Percentiles rank a stretch among this genome's conserved stretches.
phyloP scores from a whole-genome alignment of 1,140 invertebrate genomes.

The Phymorhynchus buccinoides region DNA sequence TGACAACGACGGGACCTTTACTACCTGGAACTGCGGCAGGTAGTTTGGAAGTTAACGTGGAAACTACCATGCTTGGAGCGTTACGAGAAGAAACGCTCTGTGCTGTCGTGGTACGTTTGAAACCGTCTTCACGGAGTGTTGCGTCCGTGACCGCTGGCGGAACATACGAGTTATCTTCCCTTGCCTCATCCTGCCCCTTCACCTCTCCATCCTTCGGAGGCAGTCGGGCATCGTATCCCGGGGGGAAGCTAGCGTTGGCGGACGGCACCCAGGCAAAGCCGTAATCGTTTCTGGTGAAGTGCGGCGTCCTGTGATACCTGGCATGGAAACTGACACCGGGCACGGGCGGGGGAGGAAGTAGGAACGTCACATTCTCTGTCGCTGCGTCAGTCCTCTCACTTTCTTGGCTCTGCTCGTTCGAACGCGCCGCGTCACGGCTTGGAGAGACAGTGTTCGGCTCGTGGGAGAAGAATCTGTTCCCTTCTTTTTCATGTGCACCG shows the following conservation, averaged over 20 bases:
- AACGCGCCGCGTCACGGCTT: not conserved
- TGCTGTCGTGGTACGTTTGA: not conserved
- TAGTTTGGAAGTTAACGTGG: not conserved
- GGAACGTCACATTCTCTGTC: not conserved
- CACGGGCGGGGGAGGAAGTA: not conserved
- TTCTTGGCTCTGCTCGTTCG: not conserved
- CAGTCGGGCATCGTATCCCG: conserved; percentile 53
- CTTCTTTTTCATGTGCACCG: too few species aligned
- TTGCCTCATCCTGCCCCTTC: not conserved
- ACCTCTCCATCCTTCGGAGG: not conserved
- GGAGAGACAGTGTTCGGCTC: not conserved
- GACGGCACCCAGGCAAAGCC: conserved; percentile 55
- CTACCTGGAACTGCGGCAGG: not conserved
- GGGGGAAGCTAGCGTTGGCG: conserved; percentile 57
- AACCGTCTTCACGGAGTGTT: not conserved
- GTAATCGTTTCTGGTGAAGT: conserved; percentile 38
- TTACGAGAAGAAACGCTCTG: not conserved
- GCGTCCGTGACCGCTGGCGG: not conserved
- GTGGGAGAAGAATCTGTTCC: not conserved
- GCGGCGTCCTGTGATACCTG: conserved; percentile 43
- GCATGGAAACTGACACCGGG: conserved; percentile 36
- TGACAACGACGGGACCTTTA: conserved; percentile 49
- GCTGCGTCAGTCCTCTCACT: not conserved
- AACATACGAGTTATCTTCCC: not conserved
- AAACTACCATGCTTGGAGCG: not conserved